phyloP scores from a whole-genome alignment of 2,797 vertebrate genomes.

The Tamandua tetradactyla region DNA sequence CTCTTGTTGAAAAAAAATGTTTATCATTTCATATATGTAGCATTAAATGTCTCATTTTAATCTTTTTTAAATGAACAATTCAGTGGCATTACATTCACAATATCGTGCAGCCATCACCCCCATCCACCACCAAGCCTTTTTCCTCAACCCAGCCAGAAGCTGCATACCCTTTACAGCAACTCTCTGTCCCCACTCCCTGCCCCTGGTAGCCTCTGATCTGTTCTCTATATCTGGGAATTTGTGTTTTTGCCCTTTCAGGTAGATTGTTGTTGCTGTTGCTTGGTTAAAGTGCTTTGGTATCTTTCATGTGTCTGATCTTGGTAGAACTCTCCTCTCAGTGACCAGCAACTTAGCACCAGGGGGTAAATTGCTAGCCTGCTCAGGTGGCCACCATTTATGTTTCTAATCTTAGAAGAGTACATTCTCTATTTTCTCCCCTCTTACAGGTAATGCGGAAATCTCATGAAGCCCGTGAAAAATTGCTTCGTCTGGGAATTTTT shows the following conservation, averaged over 20 bases:
- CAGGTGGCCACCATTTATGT: fast-evolving
- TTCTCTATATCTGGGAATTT: no score
- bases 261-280: neutral
- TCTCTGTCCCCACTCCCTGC: no score
- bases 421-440: neutral
- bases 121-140: no score
- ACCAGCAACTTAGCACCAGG: fast-evolving
- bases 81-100: no score
- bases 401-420: neutral
- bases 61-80: no score
- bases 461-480: conserved; percentile 92
- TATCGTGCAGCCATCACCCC: no score
- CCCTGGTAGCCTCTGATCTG: no score
- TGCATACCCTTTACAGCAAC: no score
- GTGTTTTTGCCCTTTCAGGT: neutral
- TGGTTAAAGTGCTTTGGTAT: neutral
- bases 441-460: conserved; percentile 95
- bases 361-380: fast-evolving
- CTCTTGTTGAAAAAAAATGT: no score
- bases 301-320: fast-evolving
- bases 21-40: no score
- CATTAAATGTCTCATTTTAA: no score
- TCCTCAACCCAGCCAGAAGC: no score
- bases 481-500: conserved; percentile 95
- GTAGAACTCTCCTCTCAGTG: fast-evolving